Base-by-base conservation (phyloP, 2,113 vertebrate species). In the Stomatorhinus ivindoensis region DNA sequence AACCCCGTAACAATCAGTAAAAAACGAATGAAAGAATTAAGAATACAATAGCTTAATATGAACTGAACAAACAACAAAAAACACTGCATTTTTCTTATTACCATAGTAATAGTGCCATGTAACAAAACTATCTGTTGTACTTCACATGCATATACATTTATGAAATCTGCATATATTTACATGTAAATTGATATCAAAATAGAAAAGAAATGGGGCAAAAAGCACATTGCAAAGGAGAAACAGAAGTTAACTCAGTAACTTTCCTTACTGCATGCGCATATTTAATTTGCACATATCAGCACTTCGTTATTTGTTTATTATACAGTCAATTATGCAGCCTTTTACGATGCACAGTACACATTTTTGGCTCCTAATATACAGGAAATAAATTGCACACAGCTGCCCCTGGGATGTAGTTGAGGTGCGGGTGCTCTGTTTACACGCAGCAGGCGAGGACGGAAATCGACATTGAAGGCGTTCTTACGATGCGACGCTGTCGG, bases 401-500 rank as follows among this genome's bases (percentile, higher is more conserved):
- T 93, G 93, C 91, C 89, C 84, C 82, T 93, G 92, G 93, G 95
- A 95, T 93, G 93, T 93, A 92, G 94, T 93, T 94, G 93, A 93
- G 94, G 90, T 4, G 10, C 93, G 94, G 94, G 93, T 95, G 95
- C 92, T 92, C 89, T 95, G 96, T 96, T 97, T 96, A 95, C 94
- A 93, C 61, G 95, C 95, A 94, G 96, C 93, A 95, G 95, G 95
- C 92, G 4, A 92, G 91, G 93, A 93, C 92, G 94, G 93, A 95
- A 95, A 95, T 95, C 96, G 90, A 95, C 95, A 93, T 94, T 95
- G 93, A 97, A 96, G 95, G 95, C 92, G 89, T 93, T 95, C 93
- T 93, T 91, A 94, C 88, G 95, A 95, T 93, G 95, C 87, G 92
- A 94, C 92, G 93, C 96, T 97, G 95, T 95, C 95, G 97, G 95